These are phyloP conservation scores for Recurvirostra avosetta DNA, from an alignment of 2,113 vertebrate species.

Conservation along the genomic window DNA sequence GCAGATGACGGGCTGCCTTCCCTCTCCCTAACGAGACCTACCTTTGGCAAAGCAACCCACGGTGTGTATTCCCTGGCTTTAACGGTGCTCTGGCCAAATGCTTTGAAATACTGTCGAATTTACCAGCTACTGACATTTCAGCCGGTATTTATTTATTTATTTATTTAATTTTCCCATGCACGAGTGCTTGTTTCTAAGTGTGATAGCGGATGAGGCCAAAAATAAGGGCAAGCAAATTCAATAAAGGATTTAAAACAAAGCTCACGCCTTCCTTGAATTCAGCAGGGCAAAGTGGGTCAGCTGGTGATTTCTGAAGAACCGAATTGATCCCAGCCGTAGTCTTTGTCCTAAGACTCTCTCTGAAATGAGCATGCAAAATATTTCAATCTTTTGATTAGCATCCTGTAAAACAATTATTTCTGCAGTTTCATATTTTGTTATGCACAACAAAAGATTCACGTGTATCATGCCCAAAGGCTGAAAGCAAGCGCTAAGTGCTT, in stretches of 20 bases:
- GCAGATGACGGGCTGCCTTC: background rate
- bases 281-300: background rate
- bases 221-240: background rate
- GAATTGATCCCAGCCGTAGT: fast-evolving
- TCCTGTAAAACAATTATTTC: background rate
- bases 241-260: background rate
- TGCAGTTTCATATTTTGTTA: background rate
- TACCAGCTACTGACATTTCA: background rate
- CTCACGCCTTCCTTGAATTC: background rate
- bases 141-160: background rate
- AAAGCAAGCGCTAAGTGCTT: background rate
- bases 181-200: background rate
- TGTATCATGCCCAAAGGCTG: background rate
- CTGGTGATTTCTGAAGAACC: background rate
- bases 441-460: background rate
- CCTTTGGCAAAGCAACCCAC: background rate
- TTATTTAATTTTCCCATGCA: background rate
- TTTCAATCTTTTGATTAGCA: background rate
- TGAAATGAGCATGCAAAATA: background rate
- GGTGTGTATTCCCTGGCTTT: background rate
- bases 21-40: background rate
- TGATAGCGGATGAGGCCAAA: background rate
- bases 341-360: background rate
- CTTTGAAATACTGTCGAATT: background rate
- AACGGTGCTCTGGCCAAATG: background rate